phyloP scores from a whole-genome alignment of 2,888 invertebrate genomes.

The Caenorhabditis sp. region DNA sequence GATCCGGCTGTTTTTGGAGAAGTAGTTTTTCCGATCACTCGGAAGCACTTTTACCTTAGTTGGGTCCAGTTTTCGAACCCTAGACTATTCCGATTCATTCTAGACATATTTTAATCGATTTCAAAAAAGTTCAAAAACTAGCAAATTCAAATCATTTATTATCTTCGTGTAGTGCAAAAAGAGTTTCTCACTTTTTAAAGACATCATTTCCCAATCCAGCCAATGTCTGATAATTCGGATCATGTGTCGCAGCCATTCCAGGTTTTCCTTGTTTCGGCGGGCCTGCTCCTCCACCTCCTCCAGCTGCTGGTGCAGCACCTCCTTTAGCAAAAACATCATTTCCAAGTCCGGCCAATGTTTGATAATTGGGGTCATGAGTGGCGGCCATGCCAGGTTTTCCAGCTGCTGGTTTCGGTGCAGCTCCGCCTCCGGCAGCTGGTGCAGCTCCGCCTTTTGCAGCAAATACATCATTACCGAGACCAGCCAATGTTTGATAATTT shows the following conservation, averaged over 20 bases:
- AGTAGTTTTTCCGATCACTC: no score
- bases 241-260: slow-evolving; percentile 14
- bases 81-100: no score
- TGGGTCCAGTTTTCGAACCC: no score
- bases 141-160: neutral
- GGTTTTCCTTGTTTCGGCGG: slow-evolving; percentile 5
- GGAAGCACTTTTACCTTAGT: no score
- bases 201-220: slow-evolving; percentile 13
- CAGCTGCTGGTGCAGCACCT: slow-evolving; percentile 9
- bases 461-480: slow-evolving; percentile 16
- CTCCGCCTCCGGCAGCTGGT: slow-evolving; percentile 6
- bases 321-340: slow-evolving; percentile 17
- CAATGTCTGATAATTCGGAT: slow-evolving; percentile 21
- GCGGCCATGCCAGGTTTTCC: slow-evolving; percentile 16
- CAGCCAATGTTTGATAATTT: slow-evolving; percentile 34
- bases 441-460: slow-evolving; percentile 17
- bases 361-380: slow-evolving; percentile 33
- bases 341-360: slow-evolving; percentile 24
- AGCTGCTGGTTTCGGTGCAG: neutral
- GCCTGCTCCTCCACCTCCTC: slow-evolving; percentile 5
- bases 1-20: no score
- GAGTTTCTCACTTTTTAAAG: neutral
- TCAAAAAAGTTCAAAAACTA: no score
- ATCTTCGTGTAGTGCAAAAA: neutral
- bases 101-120: no score